Conservation (phyloP, 64 coral and sea anemone genomes). For the Montipora foliosa region DNA sequence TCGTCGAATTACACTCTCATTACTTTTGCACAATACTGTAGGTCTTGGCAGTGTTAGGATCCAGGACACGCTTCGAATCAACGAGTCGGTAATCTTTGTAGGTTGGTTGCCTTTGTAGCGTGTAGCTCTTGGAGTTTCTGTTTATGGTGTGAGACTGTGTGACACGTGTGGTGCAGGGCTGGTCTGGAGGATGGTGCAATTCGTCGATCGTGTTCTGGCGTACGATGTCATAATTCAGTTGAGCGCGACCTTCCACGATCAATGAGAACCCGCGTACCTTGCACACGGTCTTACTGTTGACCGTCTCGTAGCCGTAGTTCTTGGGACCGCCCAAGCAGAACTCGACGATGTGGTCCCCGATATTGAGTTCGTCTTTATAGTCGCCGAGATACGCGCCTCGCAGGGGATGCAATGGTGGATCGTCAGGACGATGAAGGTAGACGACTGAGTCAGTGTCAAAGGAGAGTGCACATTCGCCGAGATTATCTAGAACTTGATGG, state of each 20-base stretch:
- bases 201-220: neutral
- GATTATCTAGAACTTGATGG: constrained; percentile 12
- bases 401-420: neutral
- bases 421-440: neutral
- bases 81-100: neutral
- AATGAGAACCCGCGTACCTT: constrained; percentile 43
- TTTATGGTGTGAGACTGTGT: neutral
- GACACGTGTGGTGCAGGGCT: neutral
- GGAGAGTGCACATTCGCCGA: constrained; percentile 10
- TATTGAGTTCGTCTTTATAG: constrained; percentile 9
- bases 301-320: constrained; percentile 30
- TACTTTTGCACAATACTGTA: too few relatives aligned
- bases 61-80: neutral
- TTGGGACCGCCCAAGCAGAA: constrained; percentile 31
- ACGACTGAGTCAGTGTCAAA: constrained; percentile 47
- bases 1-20: too few relatives aligned
- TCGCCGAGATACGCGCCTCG: constrained; percentile 43
- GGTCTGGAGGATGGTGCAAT: neutral
- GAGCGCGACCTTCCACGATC: neutral
- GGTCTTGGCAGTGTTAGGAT: neutral
- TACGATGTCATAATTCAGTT: neutral
- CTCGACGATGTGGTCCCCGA: neutral
- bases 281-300: neutral
- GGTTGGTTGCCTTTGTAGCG: neutral
- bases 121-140: neutral